phyloP scores from a whole-genome alignment of 2,797 vertebrate genomes.

The Clamator glandarius region DNA sequence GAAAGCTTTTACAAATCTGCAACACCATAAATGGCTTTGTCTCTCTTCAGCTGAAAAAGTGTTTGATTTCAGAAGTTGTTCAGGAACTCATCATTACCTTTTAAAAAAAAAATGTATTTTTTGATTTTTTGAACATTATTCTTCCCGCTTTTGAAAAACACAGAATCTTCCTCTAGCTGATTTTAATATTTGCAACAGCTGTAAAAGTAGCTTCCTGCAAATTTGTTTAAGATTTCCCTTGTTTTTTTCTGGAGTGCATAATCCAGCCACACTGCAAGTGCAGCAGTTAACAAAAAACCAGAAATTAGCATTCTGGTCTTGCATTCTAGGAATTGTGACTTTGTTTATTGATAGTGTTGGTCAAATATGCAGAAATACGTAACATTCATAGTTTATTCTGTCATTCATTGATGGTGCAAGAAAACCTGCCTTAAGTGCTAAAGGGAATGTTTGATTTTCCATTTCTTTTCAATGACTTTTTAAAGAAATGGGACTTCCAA shows the following conservation, averaged over 20 bases:
- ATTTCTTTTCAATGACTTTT: constrained; percentile 13
- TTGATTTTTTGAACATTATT: not conserved
- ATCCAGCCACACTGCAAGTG: not conserved
- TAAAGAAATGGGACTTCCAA: not conserved
- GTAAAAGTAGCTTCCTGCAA: not conserved
- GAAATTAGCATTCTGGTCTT: constrained; percentile 37
- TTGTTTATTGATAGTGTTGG: constrained; percentile 39
- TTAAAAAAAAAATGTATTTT: not conserved
- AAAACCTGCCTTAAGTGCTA: constrained; percentile 17
- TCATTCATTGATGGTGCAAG: not conserved
- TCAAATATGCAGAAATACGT: constrained; percentile 31
- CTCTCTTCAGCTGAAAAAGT: not conserved
- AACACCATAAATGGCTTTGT: not conserved
- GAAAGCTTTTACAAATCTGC: not conserved
- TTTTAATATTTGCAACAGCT: not conserved
- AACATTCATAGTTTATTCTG: constrained; percentile 18
- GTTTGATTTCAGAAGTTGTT: not conserved
- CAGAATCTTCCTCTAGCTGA: not conserved
- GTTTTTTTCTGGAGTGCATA: not conserved
- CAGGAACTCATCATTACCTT: not conserved
- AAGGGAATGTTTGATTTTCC: not conserved
- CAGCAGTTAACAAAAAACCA: constrained; percentile 40
- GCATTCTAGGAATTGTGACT: constrained; percentile 30
- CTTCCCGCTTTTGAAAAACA: not conserved
- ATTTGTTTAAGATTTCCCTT: constrained; percentile 21